Conservation (phyloP, 2,113 vertebrate species). For the Erpornis zantholeuca region DNA sequence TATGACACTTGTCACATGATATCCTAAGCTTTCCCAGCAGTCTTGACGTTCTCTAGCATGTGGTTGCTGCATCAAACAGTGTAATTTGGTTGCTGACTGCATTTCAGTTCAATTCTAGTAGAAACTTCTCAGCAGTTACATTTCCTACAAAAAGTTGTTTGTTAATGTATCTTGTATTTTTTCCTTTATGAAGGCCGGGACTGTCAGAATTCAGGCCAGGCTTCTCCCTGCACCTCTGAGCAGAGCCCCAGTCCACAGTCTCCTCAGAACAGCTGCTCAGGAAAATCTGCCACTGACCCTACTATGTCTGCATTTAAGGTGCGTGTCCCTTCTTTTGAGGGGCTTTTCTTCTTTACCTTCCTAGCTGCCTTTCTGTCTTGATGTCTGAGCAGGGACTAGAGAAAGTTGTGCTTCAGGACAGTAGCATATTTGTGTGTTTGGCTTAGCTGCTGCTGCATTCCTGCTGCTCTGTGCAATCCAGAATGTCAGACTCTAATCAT, state of each 20-base stretch:
- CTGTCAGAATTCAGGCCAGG: constrained; percentile 80
- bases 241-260: constrained; percentile 90
- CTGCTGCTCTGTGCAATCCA: background rate
- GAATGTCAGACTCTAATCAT: background rate
- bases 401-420: background rate
- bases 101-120: background rate
- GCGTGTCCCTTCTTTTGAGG: background rate
- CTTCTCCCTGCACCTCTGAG: constrained; percentile 83
- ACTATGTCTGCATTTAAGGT: constrained; percentile 75
- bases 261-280: constrained; percentile 80
- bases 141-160: background rate
- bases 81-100: background rate
- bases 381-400: background rate
- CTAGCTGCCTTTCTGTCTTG: background rate
- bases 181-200: constrained; percentile 72
- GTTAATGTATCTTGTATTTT: background rate
- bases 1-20: background rate
- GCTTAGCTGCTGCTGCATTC: background rate
- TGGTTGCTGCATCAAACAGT: background rate
- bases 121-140: background rate
- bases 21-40: background rate
- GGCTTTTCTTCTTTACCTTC: background rate
- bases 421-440: background rate
- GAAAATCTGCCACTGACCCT: constrained; percentile 78
- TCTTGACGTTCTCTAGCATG: background rate